Conservation (phyloP, 2,113 vertebrate species). For the Platanista minor region DNA sequence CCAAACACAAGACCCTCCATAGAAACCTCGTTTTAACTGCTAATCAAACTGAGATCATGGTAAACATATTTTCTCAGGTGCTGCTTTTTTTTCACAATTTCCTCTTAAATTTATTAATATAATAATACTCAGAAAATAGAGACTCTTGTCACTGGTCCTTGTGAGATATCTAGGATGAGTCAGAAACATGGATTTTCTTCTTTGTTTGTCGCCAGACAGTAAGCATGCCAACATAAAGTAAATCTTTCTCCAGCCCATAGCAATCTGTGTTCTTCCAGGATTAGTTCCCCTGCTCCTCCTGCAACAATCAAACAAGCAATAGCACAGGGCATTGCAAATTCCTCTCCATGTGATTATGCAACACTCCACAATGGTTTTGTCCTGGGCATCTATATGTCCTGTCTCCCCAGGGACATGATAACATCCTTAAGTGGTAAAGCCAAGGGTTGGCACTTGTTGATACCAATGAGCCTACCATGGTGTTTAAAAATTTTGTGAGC, state of each 20-base stretch:
- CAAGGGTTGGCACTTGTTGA: background rate
- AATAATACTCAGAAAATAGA: background rate
- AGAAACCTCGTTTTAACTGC: background rate
- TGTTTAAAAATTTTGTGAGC: rapidly evolving
- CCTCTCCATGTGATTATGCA: rapidly evolving
- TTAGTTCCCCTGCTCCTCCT: rapidly evolving
- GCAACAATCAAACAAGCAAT: rapidly evolving
- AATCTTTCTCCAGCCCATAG: rapidly evolving
- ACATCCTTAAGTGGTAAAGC: rapidly evolving
- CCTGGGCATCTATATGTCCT: background rate
- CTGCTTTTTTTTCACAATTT: background rate
- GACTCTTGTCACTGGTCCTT: background rate
- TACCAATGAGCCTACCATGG: rapidly evolving
- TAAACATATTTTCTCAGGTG: background rate
- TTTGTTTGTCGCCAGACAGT: rapidly evolving
- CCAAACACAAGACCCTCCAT: rapidly evolving
- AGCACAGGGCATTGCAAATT: rapidly evolving
- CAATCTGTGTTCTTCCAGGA: rapidly evolving
- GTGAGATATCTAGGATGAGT: too few relatives aligned
- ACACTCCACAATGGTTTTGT: rapidly evolving
- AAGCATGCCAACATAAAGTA: rapidly evolving
- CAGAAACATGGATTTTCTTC: background rate
- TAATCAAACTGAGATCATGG: background rate
- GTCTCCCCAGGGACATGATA: background rate
- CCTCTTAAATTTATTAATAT: background rate